phyloP scores from a whole-genome alignment of 2,797 vertebrate genomes.

The Sebastes hubbsi region DNA sequence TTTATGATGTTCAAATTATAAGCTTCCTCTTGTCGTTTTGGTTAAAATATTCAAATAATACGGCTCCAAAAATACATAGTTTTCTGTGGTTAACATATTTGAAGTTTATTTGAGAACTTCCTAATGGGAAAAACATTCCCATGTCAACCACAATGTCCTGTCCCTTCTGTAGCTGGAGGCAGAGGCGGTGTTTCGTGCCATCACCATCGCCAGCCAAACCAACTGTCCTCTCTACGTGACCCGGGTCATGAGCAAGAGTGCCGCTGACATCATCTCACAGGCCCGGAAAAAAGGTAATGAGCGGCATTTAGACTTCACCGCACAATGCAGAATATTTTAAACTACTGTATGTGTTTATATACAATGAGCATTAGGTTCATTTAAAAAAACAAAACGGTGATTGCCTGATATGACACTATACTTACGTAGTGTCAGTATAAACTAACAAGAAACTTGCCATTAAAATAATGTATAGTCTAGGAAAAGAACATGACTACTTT shows the following conservation, averaged over 20 bases:
- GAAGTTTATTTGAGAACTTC: conserved; percentile 25
- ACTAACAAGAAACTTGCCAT: not conserved
- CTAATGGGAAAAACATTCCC: conserved; percentile 32
- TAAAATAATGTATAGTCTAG: not conserved
- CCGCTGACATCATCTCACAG: conserved; percentile 97
- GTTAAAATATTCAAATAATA: conserved; percentile 29
- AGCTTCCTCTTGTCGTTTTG: conserved; percentile 18
- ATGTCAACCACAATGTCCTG: conserved; percentile 21
- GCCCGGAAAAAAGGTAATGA: conserved; percentile 94
- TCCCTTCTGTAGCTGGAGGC: conserved; percentile 89
- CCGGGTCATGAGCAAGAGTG: conserved; percentile 98
- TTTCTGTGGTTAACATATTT: conserved; percentile 31
- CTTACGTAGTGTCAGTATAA: not conserved
- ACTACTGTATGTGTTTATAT: not conserved
- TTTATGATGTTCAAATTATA: conserved; percentile 35
- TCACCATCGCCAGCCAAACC: conserved; percentile 98
- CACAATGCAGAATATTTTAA: not conserved
- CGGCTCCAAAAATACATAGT: conserved; percentile 11
- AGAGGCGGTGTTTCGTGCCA: conserved; percentile 95
- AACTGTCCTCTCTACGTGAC: conserved; percentile 98
- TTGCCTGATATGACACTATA: not conserved
- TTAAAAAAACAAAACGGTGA: not conserved
- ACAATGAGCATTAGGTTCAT: not conserved
- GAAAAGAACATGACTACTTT: not conserved
- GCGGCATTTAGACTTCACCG: not conserved